These are phyloP conservation scores for Euthynnus affinis DNA, from an alignment of 2,797 vertebrate genomes.

Conservation along the genomic window DNA sequence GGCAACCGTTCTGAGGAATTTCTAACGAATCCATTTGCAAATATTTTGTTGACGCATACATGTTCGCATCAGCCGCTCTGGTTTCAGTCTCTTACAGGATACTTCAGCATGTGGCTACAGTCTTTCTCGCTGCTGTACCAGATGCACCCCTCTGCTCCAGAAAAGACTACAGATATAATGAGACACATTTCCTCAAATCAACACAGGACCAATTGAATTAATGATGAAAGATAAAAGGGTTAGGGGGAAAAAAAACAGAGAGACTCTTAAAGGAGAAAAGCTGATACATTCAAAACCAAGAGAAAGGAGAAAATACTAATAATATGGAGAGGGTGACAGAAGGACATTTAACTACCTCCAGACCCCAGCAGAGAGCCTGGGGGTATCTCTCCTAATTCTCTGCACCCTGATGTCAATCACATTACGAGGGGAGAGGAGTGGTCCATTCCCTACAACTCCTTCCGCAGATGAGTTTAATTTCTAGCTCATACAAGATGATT, in stretches of 20 bases:
- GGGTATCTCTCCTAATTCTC: slow-evolving; percentile 34
- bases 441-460: slow-evolving; percentile 30
- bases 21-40: slow-evolving; percentile 64
- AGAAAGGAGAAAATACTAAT: slow-evolving; percentile 31
- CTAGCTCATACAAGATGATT: slow-evolving; percentile 52
- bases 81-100: slow-evolving; percentile 42
- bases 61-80: slow-evolving; percentile 47
- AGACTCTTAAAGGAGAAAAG: slow-evolving; percentile 1
- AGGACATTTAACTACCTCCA: slow-evolving; percentile 67
- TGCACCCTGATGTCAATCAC: slow-evolving; percentile 51
- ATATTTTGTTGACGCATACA: slow-evolving; percentile 59
- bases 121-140: slow-evolving; percentile 6
- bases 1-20: slow-evolving; percentile 67
- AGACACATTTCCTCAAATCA: slow-evolving; percentile 44
- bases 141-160: slow-evolving; percentile 24
- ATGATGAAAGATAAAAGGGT: slow-evolving; percentile 39
- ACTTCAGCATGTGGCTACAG: slow-evolving; percentile 56
- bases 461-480: slow-evolving; percentile 76
- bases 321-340: slow-evolving; percentile 13
- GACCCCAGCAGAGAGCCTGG: slow-evolving; percentile 64
- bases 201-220: slow-evolving; percentile 20
- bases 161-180: slow-evolving; percentile 22
- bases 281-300: slow-evolving; percentile 11
- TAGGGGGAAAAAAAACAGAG: slow-evolving; percentile 25
- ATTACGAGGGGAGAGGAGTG: not conserved